Conservation (phyloP, 23 tunicate genomes). For the Oikopleura dioica region DNA sequence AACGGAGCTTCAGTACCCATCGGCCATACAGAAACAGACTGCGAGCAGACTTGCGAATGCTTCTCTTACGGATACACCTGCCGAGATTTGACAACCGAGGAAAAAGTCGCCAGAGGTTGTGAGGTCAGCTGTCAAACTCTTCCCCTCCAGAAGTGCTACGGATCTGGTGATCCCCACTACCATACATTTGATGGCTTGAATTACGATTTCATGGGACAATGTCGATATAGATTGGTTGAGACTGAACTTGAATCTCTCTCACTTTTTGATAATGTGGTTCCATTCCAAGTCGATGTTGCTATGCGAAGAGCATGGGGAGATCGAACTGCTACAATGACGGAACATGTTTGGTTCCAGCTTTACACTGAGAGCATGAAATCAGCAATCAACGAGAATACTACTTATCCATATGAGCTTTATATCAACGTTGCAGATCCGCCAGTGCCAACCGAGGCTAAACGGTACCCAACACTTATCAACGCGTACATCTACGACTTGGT, state of each 20-base stretch:
- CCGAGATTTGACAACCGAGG: too few species aligned
- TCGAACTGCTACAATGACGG: background rate
- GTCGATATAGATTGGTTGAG: constrained; percentile 26
- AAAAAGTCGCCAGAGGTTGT: too few species aligned
- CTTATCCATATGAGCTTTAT: background rate
- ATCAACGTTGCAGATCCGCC: background rate
- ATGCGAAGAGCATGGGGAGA: background rate
- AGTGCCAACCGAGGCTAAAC: too few species aligned
- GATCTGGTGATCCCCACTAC: constrained; percentile 71
- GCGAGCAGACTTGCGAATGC: too few species aligned
- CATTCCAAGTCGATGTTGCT: background rate
- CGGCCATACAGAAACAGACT: too few species aligned
- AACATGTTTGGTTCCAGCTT: background rate
- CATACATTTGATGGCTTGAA: constrained; percentile 30
- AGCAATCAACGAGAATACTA: background rate
- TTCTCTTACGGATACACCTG: too few species aligned
- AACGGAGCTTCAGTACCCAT: background rate
- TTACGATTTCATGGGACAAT: constrained; percentile 40
- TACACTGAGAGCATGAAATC: background rate
- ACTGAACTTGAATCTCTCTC: too few species aligned
- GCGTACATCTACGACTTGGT: too few species aligned
- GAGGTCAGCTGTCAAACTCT: too few species aligned
- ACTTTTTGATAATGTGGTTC: background rate
- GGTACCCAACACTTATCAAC: too few species aligned
- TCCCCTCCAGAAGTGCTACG: too few species aligned